Evolutionary conservation across 2,113 vertebrate species (phyloP), one percentile per base, ranked within the genome.

Genomic region (Rousettus leschenaultii): DNA sequence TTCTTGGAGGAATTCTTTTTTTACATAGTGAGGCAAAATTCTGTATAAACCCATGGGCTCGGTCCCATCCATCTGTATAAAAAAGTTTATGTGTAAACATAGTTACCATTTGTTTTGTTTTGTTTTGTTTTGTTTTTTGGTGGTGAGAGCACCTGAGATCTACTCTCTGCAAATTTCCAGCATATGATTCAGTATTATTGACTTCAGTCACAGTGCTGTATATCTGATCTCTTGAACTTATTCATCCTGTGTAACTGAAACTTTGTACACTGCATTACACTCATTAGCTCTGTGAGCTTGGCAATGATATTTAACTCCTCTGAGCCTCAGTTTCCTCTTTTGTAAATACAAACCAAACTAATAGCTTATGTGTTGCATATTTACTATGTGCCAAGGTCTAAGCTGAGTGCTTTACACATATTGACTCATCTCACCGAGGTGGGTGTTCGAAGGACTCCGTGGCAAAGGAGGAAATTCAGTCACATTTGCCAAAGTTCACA

Each of bases 1-100:
- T 40, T 48, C 28, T 74, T 43, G 2, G 6, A 55, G 24, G 48
- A 74, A 61, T 74, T 90, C 45, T 70, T 13, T 91, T 35, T 89
- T 90, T 85, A 11, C n/a, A 82, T 1, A 43, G 40, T 57, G 19
- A 51, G 35, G 55, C 1, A 6, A 79, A 84, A 91, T 53, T 16
- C 18, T n/a, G 51, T 10, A 40, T 2, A 71, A 38, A 88, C 28
- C 40, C 53, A 16, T 3, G 26, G 28, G 28, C 13, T 78, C 9
- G 22, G 4, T 24, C 59, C 61, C n/a, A n/a, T 10, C 6, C 18
- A 22, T 94, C 30, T 59, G 48, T 91, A 13, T 0, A 0, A 1
- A 68, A 33, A 35, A 57, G 80, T 14, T 48, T 21, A 79, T 5
- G 28, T 74, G 33, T 66, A 92, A 78, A 83, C 8, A 26, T 83